These are phyloP conservation scores for Malurus leucopterus DNA, from an alignment of 2,797 vertebrate genomes.

Conservation along the genomic window DNA sequence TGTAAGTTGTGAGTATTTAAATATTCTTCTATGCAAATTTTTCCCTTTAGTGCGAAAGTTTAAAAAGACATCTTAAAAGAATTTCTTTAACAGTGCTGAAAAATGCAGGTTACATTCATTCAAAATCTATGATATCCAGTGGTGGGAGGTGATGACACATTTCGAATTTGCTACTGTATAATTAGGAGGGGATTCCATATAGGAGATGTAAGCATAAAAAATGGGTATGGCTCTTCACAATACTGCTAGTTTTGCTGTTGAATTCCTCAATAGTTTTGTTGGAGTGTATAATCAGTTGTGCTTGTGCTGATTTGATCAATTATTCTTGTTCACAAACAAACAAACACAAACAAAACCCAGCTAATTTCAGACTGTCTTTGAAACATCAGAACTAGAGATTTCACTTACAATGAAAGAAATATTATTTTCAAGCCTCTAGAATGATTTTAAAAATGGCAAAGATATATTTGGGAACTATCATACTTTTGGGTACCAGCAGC, in stretches of 20 bases:
- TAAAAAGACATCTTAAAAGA: neutral
- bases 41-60: neutral
- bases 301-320: constrained; percentile 62
- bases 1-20: neutral
- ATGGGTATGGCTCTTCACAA: neutral
- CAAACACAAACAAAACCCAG: constrained; percentile 33
- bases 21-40: constrained; percentile 9
- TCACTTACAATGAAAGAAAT: constrained; percentile 40
- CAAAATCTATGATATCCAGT: constrained; percentile 11
- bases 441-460: constrained; percentile 38
- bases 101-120: constrained; percentile 35
- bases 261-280: constrained; percentile 25
- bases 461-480: constrained; percentile 47
- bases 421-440: constrained; percentile 33
- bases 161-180: constrained; percentile 17
- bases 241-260: constrained; percentile 24
- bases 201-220: constrained; percentile 2
- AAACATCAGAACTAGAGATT: constrained; percentile 21
- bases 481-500: constrained; percentile 50
- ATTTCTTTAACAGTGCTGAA: neutral
- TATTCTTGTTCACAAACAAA: constrained; percentile 59
- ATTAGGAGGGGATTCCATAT: constrained; percentile 37
- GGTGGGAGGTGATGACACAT: constrained; percentile 30
- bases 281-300: constrained; percentile 50
- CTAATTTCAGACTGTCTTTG: constrained; percentile 54